Conservation (phyloP, 2,888 invertebrate species). For the Folsomia candida region DNA sequence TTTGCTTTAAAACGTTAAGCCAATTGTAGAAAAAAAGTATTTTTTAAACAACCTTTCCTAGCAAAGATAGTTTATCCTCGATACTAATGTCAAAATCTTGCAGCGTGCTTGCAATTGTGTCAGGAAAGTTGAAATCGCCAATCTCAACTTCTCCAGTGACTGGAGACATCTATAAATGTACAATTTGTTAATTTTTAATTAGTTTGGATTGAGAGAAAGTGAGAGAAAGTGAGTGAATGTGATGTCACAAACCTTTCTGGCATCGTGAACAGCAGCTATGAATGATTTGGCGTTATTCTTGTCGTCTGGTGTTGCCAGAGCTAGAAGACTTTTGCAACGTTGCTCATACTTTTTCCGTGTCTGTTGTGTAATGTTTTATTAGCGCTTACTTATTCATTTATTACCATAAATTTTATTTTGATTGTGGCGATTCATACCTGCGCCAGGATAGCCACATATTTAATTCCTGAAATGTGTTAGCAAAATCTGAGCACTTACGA, state of each 20-base stretch:
- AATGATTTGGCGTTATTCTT: constrained; percentile 5
- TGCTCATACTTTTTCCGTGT: constrained; percentile 23
- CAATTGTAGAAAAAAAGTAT: background rate
- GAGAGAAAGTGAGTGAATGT: too few relatives aligned
- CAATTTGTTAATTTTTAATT: background rate
- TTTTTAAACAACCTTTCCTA: background rate
- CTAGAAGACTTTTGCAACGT: constrained; percentile 18
- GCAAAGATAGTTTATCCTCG: background rate
- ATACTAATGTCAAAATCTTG: background rate
- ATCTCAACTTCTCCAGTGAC: constrained; percentile 6
- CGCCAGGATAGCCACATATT: constrained; percentile 19
- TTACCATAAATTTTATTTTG: too few relatives aligned
- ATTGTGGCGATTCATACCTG: constrained; percentile 14
- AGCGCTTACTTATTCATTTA: background rate
- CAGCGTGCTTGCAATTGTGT: background rate
- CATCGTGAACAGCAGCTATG: constrained; percentile 12
- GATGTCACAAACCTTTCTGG: constrained; percentile 16
- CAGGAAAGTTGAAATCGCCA: constrained; percentile 23
- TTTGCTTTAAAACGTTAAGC: background rate
- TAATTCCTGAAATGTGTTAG: constrained; percentile 2
- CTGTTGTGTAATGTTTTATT: constrained; percentile 4
- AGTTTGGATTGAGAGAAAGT: too few relatives aligned
- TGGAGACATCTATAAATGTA: background rate
- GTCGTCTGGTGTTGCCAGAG: background rate
- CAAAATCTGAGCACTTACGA: background rate